Evolutionary conservation across 1,140 invertebrate species (phyloP), one percentile per base, ranked within the genome.

Genomic region (Drosophila nikananu): DNA sequence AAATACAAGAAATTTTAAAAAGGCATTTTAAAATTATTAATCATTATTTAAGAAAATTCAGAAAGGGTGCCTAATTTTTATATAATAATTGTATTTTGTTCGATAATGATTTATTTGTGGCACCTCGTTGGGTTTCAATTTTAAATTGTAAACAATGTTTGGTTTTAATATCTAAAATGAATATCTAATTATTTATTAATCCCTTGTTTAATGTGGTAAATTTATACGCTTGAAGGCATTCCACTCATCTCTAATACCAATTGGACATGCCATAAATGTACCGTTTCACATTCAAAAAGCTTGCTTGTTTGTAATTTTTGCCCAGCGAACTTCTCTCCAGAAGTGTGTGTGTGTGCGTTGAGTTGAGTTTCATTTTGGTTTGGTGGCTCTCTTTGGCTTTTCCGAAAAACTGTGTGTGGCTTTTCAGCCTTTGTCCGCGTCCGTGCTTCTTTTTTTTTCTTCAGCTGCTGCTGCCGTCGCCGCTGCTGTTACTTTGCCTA

Each of bases 221-320:
- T 30, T 41, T 12, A 6, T 7, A 12, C 1, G 12, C 37, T 7
- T 12, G 17, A 37, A 13, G 71, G 51, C 23, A 35, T 27, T 49
- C 13, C 35, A 57, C 70, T 59, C 75, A 77, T 77, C 73, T 77
- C 75, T 77, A 77, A 68, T 77, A 49, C 48, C 75, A 77, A 77
- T 77, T 77, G 75, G 65, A 60, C 63, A 72, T 63, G 67, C 81
- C 84, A 86, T 80, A 87, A 83, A 86, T 83, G 67, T 82, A 77
- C 84, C 83, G 83, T 86, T 86, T 83, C 61, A 86, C 74, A 90
- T 90, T 84, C 66, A 75, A 87, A 86, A 68, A 82, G 73, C 59
- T 57, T 70, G 51, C 70, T 77, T 81, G 74, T 73, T 90, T 72
- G 77, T 80, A 72, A 65, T 80, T 80, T 79, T 80, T 79, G 76